Evolutionary conservation across 2,113 vertebrate species (phyloP), one percentile per base, ranked within the genome.

Genomic region (Geococcyx californianus): DNA sequence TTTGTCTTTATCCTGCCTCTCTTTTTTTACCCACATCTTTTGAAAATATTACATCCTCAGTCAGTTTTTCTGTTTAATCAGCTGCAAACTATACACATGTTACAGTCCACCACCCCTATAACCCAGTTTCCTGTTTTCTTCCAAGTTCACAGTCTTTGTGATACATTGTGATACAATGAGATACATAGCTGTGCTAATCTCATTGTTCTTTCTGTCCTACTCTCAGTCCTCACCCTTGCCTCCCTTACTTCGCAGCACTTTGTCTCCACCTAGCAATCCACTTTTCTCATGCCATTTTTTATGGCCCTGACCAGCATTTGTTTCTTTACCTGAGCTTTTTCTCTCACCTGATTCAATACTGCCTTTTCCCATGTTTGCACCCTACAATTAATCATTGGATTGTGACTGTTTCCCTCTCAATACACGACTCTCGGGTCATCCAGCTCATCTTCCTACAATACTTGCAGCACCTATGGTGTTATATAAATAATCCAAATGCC

Each of bases 201-300:
- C 55, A 28, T 33, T 25, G 33, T 29, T 93, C 58, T 69, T 87
- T 68, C 31, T 13, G 1, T 82, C 38, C 31, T 52, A 23, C 28
- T 82, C 70, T 83, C 47, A 56, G 58, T 31, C 36, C 21, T 95
- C 45, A 45, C 31, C 47, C 49, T 85, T 81, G 60, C 13, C 40
- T 94, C 58, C 31, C 31, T 55, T 59, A 55, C 89, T 95, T 84
- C 2, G 1, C 70, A 96, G 89, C 59, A 69, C 85, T 96, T 74
- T 95, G 89, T 93, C 87, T 94, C 87, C 91, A 87, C 75, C 82
- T 85, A 95, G 78, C 67, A 88, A 66, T 31, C 38, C 63, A 72
- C 68, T 66, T 80, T 90, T 54, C 68, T 89, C 44, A 34, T 33
- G 10, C 20, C 36, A 51, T 75, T 75, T n/a, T 93, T 87, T 47